Conservation (phyloP, 2,888 invertebrate species). For the Scaptomyza cyrtandrae region DNA sequence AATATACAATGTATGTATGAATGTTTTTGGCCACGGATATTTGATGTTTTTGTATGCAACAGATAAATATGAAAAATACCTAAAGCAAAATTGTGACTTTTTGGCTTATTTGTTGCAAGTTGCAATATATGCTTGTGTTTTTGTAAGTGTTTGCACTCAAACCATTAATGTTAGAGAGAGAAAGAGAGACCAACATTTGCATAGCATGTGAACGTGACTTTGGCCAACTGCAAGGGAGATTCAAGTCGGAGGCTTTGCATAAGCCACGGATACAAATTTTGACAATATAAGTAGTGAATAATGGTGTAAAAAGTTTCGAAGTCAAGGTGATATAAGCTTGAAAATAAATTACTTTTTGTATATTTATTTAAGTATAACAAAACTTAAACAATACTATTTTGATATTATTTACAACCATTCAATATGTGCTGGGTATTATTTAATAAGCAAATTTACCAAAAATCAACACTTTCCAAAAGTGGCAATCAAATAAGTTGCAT, state of each 20-base stretch:
- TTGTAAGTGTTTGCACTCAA: no score
- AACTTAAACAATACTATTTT: no score
- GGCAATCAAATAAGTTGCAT: conserved; percentile 11
- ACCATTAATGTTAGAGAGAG: no score
- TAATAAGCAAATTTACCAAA: neutral
- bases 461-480: conserved; percentile 1
- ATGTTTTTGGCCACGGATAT: conserved; percentile 28
- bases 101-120: conserved; percentile 38
- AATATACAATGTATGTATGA: neutral
- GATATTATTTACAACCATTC: no score
- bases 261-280: neutral
- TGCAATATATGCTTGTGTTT: conserved; percentile 1
- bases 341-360: no score
- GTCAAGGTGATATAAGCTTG: neutral
- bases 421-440: neutral
- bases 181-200: conserved; percentile 14
- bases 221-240: conserved; percentile 22
- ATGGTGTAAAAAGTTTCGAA: neutral
- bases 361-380: no score
- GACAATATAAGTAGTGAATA: neutral
- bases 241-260: conserved; percentile 14
- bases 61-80: neutral
- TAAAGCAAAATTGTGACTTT: conserved; percentile 17
- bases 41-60: conserved; percentile 37
- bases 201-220: conserved; percentile 41